A percentile compares a stretch with the other conserved stretches of the same genome.
These are phyloP conservation scores for Lathronympha strigana DNA, from an alignment of 2,888 invertebrate species.

Conservation along the genomic window DNA sequence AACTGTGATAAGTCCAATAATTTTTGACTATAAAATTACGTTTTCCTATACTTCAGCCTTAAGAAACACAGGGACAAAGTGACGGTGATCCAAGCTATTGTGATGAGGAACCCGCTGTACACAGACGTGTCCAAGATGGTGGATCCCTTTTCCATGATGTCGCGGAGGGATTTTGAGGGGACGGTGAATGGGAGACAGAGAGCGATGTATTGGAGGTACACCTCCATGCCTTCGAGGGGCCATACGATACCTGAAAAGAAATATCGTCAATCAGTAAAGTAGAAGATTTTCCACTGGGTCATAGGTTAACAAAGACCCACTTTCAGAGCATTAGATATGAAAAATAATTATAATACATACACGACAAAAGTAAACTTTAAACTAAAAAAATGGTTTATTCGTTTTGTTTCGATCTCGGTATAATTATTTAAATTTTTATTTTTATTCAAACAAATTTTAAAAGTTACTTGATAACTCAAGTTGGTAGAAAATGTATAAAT, in stretches of 20 bases:
- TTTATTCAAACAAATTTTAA: too few relatives aligned
- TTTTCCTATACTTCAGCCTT: constrained; percentile 67
- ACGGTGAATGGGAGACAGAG: constrained; percentile 91
- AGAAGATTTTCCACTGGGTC: too few relatives aligned
- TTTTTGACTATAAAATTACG: constrained; percentile 48
- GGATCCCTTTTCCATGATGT: constrained; percentile 90
- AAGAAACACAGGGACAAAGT: constrained; percentile 84
- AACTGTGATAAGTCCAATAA: neutral
- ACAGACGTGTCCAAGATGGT: constrained; percentile 87
- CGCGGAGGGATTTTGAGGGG: constrained; percentile 90
- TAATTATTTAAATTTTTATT: too few relatives aligned
- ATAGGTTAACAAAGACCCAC: too few relatives aligned
- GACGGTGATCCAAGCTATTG: constrained; percentile 86
- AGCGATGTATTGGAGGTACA: constrained; percentile 84
- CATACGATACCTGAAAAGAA: constrained; percentile 83
- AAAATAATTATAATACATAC: too few relatives aligned
- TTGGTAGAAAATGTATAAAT: too few relatives aligned
- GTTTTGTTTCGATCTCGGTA: too few relatives aligned
- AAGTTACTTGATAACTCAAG: too few relatives aligned
- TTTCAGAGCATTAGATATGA: too few relatives aligned
- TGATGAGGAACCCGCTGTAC: constrained; percentile 88
- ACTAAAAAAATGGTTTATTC: too few relatives aligned
- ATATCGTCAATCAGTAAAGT: neutral
- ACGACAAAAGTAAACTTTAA: too few relatives aligned
- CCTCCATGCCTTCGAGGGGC: constrained; percentile 88